phyloP scores from a whole-genome alignment of 2,113 vertebrate species.

The Calidris pugnax region DNA sequence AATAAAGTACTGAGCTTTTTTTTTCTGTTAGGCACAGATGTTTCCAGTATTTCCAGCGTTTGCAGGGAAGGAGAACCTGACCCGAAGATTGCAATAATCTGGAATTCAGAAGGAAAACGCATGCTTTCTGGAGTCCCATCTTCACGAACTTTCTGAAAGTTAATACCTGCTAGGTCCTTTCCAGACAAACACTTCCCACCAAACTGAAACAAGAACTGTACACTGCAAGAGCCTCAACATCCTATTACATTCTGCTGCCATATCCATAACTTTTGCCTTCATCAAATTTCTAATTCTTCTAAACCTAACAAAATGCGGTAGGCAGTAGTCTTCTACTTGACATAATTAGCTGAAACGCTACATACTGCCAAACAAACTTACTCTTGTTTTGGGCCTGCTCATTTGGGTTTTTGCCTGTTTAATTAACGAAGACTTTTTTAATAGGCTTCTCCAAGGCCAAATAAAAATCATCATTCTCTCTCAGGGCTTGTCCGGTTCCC shows the following conservation, averaged over 20 bases:
- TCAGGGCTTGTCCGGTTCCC: neutral
- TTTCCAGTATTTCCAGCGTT: slow-evolving; percentile 13
- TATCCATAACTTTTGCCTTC: neutral
- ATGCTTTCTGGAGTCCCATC: neutral
- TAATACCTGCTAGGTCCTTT: neutral
- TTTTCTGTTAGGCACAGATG: slow-evolving; percentile 29
- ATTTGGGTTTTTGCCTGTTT: neutral
- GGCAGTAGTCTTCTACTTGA: neutral
- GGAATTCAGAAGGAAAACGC: neutral
- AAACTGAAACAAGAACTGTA: neutral
- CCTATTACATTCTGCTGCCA: neutral
- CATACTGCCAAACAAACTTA: slow-evolving; percentile 4
- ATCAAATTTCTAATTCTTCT: neutral
- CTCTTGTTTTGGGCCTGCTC: neutral
- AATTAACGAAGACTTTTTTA: slow-evolving; percentile 17
- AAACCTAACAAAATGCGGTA: neutral
- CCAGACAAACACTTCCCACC: neutral
- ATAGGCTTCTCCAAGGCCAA: neutral
- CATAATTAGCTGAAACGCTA: slow-evolving; percentile 17
- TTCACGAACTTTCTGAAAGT: neutral
- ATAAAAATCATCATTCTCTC: neutral
- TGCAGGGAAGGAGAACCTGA: neutral
- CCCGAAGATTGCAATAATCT: neutral
- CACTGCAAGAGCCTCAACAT: neutral
- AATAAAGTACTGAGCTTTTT: slow-evolving; percentile 29